Evolutionary conservation across 2,888 invertebrate species (phyloP).

Genomic region (Crossocerus cetratus): DNA sequence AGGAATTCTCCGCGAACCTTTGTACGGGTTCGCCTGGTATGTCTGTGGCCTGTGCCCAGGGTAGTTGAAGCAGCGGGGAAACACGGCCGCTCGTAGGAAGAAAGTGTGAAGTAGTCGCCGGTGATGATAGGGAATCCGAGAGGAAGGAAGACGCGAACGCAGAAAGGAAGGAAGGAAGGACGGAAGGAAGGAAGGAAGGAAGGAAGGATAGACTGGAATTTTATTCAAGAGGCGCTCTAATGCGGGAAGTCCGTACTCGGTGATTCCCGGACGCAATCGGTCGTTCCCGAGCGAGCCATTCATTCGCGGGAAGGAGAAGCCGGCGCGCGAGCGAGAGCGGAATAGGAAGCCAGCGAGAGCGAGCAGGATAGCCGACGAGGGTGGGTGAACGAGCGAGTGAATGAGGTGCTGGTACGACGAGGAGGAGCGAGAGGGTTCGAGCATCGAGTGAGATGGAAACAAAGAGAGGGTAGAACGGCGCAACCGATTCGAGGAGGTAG

Average conservation of each 20-base stretch:
- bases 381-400: slow-evolving; percentile 29
- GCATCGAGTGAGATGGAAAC: slow-evolving; percentile 26
- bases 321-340: slow-evolving; percentile 21
- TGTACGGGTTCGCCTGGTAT: no score
- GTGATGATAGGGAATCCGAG: slow-evolving; percentile 4
- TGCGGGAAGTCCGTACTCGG: slow-evolving; percentile 62
- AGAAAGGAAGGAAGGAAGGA: no score
- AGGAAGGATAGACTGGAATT: slow-evolving; percentile 63
- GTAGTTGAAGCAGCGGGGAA: no score
- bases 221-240: slow-evolving; percentile 68
- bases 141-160: slow-evolving; percentile 8
- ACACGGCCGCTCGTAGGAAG: no score
- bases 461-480: slow-evolving; percentile 43
- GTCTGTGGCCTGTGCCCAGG: no score
- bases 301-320: slow-evolving; percentile 57
- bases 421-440: slow-evolving; percentile 33
- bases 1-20: no score
- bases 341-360: slow-evolving; percentile 33
- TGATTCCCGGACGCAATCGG: slow-evolving; percentile 58
- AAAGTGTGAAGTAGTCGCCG: slow-evolving; percentile 4
- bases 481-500: slow-evolving; percentile 42
- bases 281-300: slow-evolving; percentile 64
- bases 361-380: slow-evolving; percentile 17
- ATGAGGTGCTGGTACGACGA: slow-evolving; percentile 32
- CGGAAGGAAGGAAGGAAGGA: slow-evolving; percentile 19